Evolutionary conservation across 2,113 vertebrate genomes (phyloP).

Genomic region (Apaloderma vittatum): DNA sequence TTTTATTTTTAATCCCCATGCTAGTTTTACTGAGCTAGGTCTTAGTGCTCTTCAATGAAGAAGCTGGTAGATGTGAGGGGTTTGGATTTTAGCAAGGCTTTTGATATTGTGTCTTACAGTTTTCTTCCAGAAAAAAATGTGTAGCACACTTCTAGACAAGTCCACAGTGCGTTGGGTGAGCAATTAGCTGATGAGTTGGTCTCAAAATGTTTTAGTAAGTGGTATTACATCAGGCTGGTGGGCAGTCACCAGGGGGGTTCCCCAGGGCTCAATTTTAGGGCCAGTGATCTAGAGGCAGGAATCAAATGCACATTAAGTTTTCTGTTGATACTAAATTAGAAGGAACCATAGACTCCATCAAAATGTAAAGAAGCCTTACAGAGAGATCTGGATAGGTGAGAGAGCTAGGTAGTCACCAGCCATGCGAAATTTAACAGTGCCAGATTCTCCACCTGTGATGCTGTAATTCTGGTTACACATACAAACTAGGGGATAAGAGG

Average conservation of each 20-base stretch:
- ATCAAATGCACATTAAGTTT: not conserved
- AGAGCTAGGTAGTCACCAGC: not conserved
- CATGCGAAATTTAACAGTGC: not conserved
- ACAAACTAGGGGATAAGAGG: fast-evolving
- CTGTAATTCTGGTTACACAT: not conserved
- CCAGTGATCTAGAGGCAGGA: not conserved
- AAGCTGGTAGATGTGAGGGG: fast-evolving
- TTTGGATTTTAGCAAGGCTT: not conserved
- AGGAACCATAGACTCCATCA: not conserved
- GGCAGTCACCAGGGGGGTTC: not conserved
- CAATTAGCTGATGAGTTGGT: fast-evolving
- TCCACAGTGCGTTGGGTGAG: not conserved
- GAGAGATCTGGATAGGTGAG: not conserved
- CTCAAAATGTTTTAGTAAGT: not conserved
- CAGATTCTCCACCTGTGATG: not conserved
- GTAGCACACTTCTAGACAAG: not conserved
- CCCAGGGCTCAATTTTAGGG: fast-evolving
- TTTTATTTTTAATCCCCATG: not conserved
- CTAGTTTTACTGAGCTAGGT: not conserved
- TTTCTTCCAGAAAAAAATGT: not conserved
- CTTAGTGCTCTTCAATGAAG: not conserved
- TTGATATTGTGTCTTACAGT: fast-evolving
- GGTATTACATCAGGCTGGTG: not conserved
- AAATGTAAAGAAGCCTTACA: not conserved
- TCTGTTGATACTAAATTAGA: not conserved